A percentile compares a stretch with the other conserved stretches of the same genome.
phyloP scores from a whole-genome alignment of 2,888 invertebrate genomes.

The Phragmatobia fuliginosa region DNA sequence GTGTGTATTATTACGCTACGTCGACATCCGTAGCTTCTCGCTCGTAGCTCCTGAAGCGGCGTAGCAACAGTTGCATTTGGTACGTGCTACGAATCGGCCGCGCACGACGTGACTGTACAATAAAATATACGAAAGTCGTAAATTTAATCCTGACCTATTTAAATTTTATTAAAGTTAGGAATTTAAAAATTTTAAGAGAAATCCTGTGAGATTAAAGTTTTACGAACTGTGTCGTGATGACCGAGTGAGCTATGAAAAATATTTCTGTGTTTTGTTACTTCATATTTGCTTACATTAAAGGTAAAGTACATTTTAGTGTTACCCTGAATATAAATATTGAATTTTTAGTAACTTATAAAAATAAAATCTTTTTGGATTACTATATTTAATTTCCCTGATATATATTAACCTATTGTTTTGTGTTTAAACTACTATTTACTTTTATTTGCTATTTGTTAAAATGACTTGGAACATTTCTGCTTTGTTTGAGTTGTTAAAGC shows the following conservation, averaged over 20 bases:
- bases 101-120: slow-evolving; percentile 44
- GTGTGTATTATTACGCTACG: slow-evolving; percentile 38
- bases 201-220: slow-evolving; percentile 24
- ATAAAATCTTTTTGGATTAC: neutral
- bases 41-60: slow-evolving; percentile 49
- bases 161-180: slow-evolving; percentile 18
- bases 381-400: too few relatives aligned
- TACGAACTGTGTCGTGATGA: slow-evolving; percentile 26
- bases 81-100: slow-evolving; percentile 74
- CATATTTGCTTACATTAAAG: slow-evolving; percentile 65
- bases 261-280: slow-evolving; percentile 60
- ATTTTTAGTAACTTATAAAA: neutral
- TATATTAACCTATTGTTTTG: too few relatives aligned
- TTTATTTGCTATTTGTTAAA: too few relatives aligned
- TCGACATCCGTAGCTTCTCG: slow-evolving; percentile 39
- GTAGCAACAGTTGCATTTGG: slow-evolving; percentile 82
- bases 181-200: slow-evolving; percentile 8
- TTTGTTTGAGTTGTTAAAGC: neutral
- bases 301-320: slow-evolving; percentile 47
- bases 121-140: slow-evolving; percentile 38
- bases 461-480: neutral
- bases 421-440: too few relatives aligned
- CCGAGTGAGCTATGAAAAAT: slow-evolving; percentile 60
- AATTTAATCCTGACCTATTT: slow-evolving; percentile 48
- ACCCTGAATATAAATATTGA: neutral